Evolutionary conservation across 2,888 invertebrate genomes (phyloP).

Genomic region (Charanyca ferruginea): DNA sequence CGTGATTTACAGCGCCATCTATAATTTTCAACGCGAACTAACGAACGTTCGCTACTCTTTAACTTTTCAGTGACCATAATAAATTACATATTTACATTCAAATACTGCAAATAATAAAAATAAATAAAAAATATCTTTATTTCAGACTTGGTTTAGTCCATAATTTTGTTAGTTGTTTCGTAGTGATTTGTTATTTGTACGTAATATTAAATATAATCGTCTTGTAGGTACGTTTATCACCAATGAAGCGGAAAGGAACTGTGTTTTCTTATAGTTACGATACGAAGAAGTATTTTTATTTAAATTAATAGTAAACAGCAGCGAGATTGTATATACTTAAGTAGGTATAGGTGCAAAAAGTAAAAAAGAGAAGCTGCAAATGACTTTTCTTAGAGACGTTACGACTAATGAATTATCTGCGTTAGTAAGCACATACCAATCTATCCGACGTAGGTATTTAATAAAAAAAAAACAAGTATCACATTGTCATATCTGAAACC

Average conservation of each 20-base stretch:
- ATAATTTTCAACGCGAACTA: conserved; percentile 4
- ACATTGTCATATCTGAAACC: conserved; percentile 13
- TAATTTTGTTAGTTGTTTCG: no score
- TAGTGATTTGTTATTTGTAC: no score
- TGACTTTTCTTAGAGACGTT: no score
- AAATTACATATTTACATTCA: background rate
- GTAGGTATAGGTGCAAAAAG: no score
- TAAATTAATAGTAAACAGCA: no score
- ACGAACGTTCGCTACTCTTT: background rate
- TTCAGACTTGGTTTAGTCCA: no score
- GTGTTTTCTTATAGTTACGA: no score
- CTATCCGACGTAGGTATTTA: background rate
- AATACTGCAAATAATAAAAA: background rate
- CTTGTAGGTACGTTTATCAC: no score
- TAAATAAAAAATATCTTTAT: no score
- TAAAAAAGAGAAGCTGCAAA: background rate
- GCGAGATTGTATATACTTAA: no score
- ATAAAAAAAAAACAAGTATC: conserved; percentile 7
- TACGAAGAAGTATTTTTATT: no score
- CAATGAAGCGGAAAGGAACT: no score
- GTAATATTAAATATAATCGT: background rate
- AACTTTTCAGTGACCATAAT: background rate
- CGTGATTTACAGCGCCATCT: conserved; percentile 40
- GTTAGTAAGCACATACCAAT: background rate
- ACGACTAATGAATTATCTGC: background rate